Percentiles rank a stretch among this genome's conserved stretches.
Evolutionary conservation across 2,797 vertebrate genomes (phyloP).

Genomic region (Enteromius mattozi): DNA sequence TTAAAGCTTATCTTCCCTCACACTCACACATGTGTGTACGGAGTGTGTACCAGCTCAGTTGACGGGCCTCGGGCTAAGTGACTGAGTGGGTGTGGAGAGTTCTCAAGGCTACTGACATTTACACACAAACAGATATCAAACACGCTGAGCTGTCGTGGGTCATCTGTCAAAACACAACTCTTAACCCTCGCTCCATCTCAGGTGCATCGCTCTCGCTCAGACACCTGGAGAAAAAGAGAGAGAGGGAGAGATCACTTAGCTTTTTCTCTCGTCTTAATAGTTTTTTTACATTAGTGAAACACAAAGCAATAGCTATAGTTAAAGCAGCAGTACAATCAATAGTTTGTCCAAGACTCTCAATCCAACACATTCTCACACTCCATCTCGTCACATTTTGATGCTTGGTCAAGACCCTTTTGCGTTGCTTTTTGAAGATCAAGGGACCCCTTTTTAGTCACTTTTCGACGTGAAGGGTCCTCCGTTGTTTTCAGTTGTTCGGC

Average conservation of each 20-base stretch:
- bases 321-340: too few species aligned
- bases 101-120: constrained; percentile 74
- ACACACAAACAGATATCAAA: constrained; percentile 71
- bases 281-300: neutral
- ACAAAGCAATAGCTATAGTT: too few species aligned
- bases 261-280: neutral
- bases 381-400: too few species aligned
- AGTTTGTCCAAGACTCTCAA: too few species aligned
- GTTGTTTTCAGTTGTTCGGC: too few species aligned
- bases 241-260: neutral
- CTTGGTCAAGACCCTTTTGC: too few species aligned
- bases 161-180: constrained; percentile 69
- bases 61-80: constrained; percentile 67
- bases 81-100: constrained; percentile 70
- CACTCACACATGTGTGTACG: constrained; percentile 34
- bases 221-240: neutral
- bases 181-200: constrained; percentile 12
- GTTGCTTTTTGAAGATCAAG: too few species aligned
- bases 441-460: too few species aligned
- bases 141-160: constrained; percentile 66
- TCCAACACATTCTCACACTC: too few species aligned
- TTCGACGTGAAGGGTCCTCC: too few species aligned
- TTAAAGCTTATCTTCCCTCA: constrained; percentile 54
- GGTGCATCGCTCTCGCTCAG: neutral
- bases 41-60: constrained; percentile 64